Conservation (phyloP, 1,140 invertebrate species). For the Bombus breviceps region DNA sequence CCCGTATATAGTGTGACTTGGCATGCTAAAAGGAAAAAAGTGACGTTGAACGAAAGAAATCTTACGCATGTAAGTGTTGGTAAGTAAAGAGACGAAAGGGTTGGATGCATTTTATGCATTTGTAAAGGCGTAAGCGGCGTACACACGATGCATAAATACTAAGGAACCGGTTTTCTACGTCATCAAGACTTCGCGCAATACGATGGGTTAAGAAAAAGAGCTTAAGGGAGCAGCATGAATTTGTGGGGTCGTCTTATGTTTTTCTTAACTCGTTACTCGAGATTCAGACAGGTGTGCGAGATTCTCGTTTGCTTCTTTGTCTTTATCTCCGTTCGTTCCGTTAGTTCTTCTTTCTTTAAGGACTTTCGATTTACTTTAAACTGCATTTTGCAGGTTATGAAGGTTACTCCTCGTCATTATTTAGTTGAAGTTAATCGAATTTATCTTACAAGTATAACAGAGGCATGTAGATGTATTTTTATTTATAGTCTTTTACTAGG, state of each 20-base stretch:
- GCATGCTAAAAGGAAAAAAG: not conserved
- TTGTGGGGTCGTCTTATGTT: conserved; percentile 58
- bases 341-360: conserved; percentile 9
- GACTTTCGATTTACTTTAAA: conserved; percentile 31
- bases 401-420: not conserved
- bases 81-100: not conserved
- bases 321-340: not conserved
- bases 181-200: conserved; percentile 6
- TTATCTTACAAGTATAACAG: not conserved
- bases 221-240: conserved; percentile 49
- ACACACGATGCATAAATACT: conserved; percentile 32
- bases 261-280: conserved; percentile 70
- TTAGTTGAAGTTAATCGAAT: not conserved
- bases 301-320: not conserved
- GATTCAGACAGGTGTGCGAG: conserved; percentile 72
- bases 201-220: conserved; percentile 26
- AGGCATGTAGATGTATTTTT: no score
- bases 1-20: no score
- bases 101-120: conserved; percentile 4
- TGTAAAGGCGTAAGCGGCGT: conserved; percentile 12
- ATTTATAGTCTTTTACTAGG: no score
- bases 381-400: not conserved
- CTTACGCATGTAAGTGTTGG: not conserved
- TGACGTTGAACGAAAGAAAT: not conserved
- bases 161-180: conserved; percentile 55